Evolutionary conservation across 2,888 invertebrate species (phyloP).

Genomic region (Chymomyza amoena): DNA sequence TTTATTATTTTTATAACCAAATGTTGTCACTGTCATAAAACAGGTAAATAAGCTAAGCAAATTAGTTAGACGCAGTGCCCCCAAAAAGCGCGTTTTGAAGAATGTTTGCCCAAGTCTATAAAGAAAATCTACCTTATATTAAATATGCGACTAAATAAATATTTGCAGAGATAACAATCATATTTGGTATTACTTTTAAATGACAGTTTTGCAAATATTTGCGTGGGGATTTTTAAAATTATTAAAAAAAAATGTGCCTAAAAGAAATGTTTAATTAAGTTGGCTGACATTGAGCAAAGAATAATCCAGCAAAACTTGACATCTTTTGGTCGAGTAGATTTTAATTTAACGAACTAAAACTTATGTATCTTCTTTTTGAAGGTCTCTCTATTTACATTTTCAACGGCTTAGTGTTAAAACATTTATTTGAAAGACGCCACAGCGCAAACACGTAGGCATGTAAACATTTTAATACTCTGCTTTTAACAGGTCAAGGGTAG

Average conservation of each 20-base stretch:
- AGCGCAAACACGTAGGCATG: not conserved
- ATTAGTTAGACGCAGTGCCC: slow-evolving; percentile 2
- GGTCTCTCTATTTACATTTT: not conserved
- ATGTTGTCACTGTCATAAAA: slow-evolving; percentile 24
- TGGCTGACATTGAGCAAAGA: slow-evolving; percentile 21
- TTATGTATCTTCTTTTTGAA: not conserved
- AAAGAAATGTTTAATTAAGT: slow-evolving; percentile 25
- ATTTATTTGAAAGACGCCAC: too few relatives aligned
- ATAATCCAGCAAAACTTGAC: not conserved
- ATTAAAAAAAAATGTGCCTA: slow-evolving; percentile 13
- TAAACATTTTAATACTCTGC: not conserved
- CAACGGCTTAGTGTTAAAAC: not conserved
- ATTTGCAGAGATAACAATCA: not conserved
- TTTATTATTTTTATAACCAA: slow-evolving; percentile 16
- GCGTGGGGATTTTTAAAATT: too few relatives aligned
- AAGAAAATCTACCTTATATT: slow-evolving; percentile 30
- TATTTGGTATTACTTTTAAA: not conserved
- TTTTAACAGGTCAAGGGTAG: too few relatives aligned
- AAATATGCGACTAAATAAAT: slow-evolving; percentile 9
- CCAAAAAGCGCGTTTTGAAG: slow-evolving; percentile 19
- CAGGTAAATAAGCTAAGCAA: slow-evolving; percentile 20
- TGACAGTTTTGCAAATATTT: not conserved
- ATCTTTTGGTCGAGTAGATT: not conserved
- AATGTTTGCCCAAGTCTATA: slow-evolving; percentile 41
- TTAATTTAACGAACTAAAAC: not conserved